Conservation (phyloP, 2,888 invertebrate species). For the Adineta ricciae region DNA sequence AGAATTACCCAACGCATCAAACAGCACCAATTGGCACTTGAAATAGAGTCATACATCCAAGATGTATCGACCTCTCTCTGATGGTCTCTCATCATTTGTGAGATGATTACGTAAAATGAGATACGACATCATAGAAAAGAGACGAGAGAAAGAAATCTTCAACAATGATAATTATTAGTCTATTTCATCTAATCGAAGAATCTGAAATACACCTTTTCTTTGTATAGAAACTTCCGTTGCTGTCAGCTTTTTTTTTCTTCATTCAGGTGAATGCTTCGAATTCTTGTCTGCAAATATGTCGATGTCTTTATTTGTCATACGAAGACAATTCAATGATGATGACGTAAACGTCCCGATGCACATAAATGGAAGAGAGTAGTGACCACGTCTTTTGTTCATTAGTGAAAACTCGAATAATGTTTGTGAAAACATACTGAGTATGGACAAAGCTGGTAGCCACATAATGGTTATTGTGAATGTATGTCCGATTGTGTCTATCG, state of each 20-base stretch:
- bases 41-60: background rate
- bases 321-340: background rate
- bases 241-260: background rate
- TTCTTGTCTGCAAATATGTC: background rate
- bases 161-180: background rate
- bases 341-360: background rate
- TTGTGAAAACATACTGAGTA: background rate
- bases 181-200: background rate
- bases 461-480: background rate
- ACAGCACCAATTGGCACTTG: slow-evolving; percentile 9
- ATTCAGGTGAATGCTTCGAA: background rate
- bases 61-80: background rate
- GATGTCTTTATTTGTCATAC: background rate
- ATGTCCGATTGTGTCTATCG: background rate
- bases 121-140: background rate
- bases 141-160: background rate
- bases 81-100: background rate
- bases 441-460: background rate
- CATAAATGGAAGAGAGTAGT: background rate
- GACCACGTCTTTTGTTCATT: background rate
- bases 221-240: background rate
- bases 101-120: slow-evolving; percentile 1
- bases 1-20: background rate
- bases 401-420: background rate
- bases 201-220: background rate